A percentile compares a stretch with the other conserved stretches of the same genome.
phyloP scores from a whole-genome alignment of 1,140 invertebrate species.

The Vollenhovia emeryi region DNA sequence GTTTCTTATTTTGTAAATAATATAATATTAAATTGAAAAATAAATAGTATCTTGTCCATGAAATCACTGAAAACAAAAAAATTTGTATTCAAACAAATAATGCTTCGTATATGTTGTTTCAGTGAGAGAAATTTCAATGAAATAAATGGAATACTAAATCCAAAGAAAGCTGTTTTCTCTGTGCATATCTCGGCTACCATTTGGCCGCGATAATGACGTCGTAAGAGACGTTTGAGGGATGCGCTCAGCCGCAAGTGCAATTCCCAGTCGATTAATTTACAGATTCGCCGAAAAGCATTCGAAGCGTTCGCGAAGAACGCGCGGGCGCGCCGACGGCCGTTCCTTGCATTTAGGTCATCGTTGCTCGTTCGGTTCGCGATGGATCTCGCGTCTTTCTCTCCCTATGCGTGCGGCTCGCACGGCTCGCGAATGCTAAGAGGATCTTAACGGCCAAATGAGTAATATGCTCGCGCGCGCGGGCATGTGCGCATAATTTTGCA shows the following conservation, averaged over 20 bases:
- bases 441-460: constrained; percentile 5
- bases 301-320: not conserved
- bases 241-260: not conserved
- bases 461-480: constrained; percentile 36
- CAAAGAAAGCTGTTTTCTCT: not conserved
- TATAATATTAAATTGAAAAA: too few species aligned
- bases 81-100: too few species aligned
- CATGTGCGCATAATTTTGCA: constrained; percentile 51
- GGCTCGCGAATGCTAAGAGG: constrained; percentile 62
- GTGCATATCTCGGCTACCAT: not conserved
- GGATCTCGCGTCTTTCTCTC: constrained; percentile 43
- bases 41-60: too few species aligned
- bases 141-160: too few species aligned
- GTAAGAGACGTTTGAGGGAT: not conserved
- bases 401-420: not conserved
- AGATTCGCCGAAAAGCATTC: not conserved
- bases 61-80: too few species aligned
- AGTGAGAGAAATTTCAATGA: too few species aligned
- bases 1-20: too few species aligned
- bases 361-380: constrained; percentile 36
- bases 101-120: too few species aligned
- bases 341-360: constrained; percentile 67
- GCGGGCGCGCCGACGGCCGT: constrained; percentile 29
- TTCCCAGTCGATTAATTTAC: not conserved
- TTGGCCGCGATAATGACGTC: not conserved